phyloP scores from a whole-genome alignment of 2,113 vertebrate species.

The Pseudorasbora parva region DNA sequence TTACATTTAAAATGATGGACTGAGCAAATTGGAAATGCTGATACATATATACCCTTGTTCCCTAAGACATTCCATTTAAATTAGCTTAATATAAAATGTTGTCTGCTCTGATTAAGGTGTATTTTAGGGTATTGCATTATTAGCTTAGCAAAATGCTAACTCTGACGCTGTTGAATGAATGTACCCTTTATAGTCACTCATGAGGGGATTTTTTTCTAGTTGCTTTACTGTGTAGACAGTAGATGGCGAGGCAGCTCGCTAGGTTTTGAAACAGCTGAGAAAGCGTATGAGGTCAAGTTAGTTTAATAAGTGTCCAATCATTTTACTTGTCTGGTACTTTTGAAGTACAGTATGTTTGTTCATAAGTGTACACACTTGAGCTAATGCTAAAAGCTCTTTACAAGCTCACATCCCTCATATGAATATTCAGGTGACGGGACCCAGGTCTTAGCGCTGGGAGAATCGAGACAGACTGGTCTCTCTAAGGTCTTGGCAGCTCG shows the following conservation, averaged over 20 bases:
- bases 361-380: slow-evolving; percentile 12
- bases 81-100: too few species aligned
- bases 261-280: background rate
- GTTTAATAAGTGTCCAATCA: slow-evolving; percentile 5
- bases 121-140: background rate
- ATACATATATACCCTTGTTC: too few species aligned
- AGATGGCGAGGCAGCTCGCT: background rate
- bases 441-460: slow-evolving; percentile 57
- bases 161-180: too few species aligned
- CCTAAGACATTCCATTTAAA: background rate
- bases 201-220: background rate
- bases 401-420: slow-evolving; percentile 21
- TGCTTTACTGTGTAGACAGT: background rate
- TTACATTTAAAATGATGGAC: too few species aligned
- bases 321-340: background rate
- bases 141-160: background rate
- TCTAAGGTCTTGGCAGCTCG: slow-evolving; percentile 61
- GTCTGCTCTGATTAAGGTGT: background rate
- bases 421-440: slow-evolving; percentile 50
- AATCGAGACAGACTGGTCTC: slow-evolving; percentile 56
- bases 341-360: background rate
- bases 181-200: background rate
- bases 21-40: background rate
- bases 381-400: slow-evolving; percentile 33
- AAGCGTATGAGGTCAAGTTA: background rate